Evolutionary conservation across 2,113 vertebrate genomes (phyloP), one percentile per base, ranked within the genome.

Genomic region (Paedocypris sp.): DNA sequence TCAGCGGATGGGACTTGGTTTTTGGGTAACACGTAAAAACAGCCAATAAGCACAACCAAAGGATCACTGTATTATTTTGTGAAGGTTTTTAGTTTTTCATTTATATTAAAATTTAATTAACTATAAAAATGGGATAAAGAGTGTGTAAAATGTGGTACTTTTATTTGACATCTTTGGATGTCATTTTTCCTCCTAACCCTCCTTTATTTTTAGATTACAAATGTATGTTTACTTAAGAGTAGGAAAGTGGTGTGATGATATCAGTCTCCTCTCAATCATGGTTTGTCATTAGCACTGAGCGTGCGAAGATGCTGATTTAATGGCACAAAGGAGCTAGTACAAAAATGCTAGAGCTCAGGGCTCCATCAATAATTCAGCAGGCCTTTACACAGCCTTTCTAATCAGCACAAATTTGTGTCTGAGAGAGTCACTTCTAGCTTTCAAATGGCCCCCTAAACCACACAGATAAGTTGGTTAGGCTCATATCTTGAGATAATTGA

Each of bases 371-470:
- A 74, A 80, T 72, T 68, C 51, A 77, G 18, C 7, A 16, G 51
- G 54, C 51, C 20, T 50, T 15, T 49, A 58, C 48, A 41, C 43
- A 66, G 43, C 60, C 26, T 63, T 62, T 59, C 72, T 75, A 76
- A 79, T 82, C 71, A 74, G 48, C 48, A 64, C 49, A 69, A 74
- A 70, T 79, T 73, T 75, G 57, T 75, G 60, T 75, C 69, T 58
- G 56, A 54, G 69, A 47, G 53, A 64, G 23, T 25, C 57, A 20
- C 18, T 67, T 45, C 63, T 42, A 43, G 50, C 62, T 62, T 38
- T 46, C 57, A 66, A 70, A 70, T 62, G 58, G 51, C 58, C 41
- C 65, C 49, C 58, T 70, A 65, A 61, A 65, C 67, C 57, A 50
- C 42, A 60, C 38, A 54, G 54, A 64, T 69, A 60, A 48, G 61